Evolutionary conservation across 2,113 vertebrate species (phyloP).

Genomic region (Lampris incognitus): DNA sequence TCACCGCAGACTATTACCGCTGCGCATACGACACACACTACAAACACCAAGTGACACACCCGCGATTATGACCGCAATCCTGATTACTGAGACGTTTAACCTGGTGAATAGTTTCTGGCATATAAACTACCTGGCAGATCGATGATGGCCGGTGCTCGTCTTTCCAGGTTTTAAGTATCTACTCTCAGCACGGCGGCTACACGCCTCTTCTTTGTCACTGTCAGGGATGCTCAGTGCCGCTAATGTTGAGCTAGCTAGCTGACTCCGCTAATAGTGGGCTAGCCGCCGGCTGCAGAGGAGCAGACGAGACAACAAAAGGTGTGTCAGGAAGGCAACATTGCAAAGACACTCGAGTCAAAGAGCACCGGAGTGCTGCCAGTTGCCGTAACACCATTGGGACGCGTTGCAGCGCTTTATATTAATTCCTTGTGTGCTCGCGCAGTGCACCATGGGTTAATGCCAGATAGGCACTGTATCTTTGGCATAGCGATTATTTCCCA

Average conservation of each 20-base stretch:
- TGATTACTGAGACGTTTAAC: background rate
- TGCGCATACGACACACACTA: constrained; percentile 6
- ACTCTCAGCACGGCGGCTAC: constrained; percentile 7
- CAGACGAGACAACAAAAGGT: constrained; percentile 69
- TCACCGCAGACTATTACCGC: constrained; percentile 2
- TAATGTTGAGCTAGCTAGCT: constrained; percentile 59
- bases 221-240: constrained; percentile 1
- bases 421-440: background rate
- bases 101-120: background rate
- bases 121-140: constrained; percentile 47
- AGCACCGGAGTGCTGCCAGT: background rate
- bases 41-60: constrained; percentile 1
- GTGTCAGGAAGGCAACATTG: constrained; percentile 51
- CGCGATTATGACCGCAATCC: background rate
- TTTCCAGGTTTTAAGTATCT: constrained; percentile 14
- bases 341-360: constrained; percentile 16
- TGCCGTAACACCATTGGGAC: background rate
- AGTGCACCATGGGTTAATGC: background rate
- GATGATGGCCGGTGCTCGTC: constrained; percentile 25
- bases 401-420: background rate
- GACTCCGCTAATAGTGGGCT: constrained; percentile 17
- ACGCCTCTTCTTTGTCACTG: background rate
- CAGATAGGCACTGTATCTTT: too few species aligned
- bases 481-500: too few species aligned
- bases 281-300: background rate